These are phyloP conservation scores for Echiichthys vipera DNA, from an alignment of 2,797 vertebrate species.

Conservation along the genomic window DNA sequence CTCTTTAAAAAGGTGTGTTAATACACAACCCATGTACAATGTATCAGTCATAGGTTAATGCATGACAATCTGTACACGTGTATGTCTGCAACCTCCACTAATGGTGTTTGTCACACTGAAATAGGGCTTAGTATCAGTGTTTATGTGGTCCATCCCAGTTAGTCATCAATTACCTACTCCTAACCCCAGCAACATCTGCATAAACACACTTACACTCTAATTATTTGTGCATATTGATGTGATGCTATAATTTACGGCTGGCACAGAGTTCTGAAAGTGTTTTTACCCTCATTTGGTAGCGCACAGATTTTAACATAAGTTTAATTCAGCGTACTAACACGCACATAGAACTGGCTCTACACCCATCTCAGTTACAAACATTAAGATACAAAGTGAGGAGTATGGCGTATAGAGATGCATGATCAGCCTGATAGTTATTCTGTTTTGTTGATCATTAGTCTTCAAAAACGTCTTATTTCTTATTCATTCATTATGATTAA, in stretches of 20 bases:
- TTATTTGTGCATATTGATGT: constrained; percentile 49
- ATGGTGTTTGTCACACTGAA: constrained; percentile 69
- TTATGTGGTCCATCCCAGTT: constrained; percentile 49
- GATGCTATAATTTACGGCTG: constrained; percentile 33
- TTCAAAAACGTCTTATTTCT: neutral
- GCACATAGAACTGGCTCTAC: neutral
- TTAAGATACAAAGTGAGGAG: neutral
- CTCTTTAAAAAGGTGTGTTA: constrained; percentile 55
- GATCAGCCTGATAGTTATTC: neutral
- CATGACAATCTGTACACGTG: constrained; percentile 89
- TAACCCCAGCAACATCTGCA: constrained; percentile 42
- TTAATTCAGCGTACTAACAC: neutral
- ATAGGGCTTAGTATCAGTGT: constrained; percentile 68
- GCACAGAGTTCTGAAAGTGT: constrained; percentile 55
- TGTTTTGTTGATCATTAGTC: neutral
- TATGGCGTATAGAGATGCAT: neutral
- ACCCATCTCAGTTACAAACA: constrained; percentile 1
- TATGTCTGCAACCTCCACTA: constrained; percentile 68
- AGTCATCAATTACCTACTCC: constrained; percentile 35
- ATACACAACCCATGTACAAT: constrained; percentile 62
- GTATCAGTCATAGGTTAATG: constrained; percentile 84
- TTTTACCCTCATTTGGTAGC: constrained; percentile 59
- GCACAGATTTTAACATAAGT: constrained; percentile 5
- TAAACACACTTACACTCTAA: constrained; percentile 39
- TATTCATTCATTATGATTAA: neutral